These are phyloP conservation scores for Eubasilissa splendida DNA, from an alignment of 2,888 invertebrate species.

Conservation along the genomic window DNA sequence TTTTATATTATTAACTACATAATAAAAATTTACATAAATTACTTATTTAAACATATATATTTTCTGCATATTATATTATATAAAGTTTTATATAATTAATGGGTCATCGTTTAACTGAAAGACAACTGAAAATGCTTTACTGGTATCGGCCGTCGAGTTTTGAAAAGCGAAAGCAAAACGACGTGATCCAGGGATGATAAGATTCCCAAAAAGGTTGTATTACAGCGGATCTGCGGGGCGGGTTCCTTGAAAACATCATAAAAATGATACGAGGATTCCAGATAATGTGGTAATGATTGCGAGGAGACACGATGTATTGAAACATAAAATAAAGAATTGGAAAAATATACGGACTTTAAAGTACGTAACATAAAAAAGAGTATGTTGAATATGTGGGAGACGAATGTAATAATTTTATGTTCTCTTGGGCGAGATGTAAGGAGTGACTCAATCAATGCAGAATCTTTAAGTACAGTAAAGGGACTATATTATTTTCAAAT, in stretches of 20 bases:
- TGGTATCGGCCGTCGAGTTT: background rate
- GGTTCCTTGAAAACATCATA: conserved; percentile 14
- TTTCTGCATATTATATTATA: too few relatives aligned
- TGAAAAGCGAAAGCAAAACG: conserved; percentile 6
- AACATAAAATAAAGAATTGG: background rate
- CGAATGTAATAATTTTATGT: too few relatives aligned
- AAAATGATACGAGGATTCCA: conserved; percentile 24
- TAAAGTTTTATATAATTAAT: background rate
- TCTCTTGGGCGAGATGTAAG: too few relatives aligned
- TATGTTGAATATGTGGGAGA: too few relatives aligned
- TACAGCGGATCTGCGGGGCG: background rate
- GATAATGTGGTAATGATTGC: conserved; percentile 25
- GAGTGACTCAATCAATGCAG: too few relatives aligned
- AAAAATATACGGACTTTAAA: background rate
- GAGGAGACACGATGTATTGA: conserved; percentile 8
- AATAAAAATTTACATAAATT: too few relatives aligned
- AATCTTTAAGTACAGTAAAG: too few relatives aligned
- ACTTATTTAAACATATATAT: too few relatives aligned
- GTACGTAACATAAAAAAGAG: too few relatives aligned
- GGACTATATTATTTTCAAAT: too few relatives aligned
- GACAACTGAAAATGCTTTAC: background rate
- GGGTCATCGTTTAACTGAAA: conserved; percentile 1
- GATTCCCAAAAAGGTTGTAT: conserved; percentile 7
- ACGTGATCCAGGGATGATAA: conserved; percentile 22
- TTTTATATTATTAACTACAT: too few relatives aligned